phyloP scores from a whole-genome alignment of 2,113 vertebrate genomes.

The Lepisosteus osseus region DNA sequence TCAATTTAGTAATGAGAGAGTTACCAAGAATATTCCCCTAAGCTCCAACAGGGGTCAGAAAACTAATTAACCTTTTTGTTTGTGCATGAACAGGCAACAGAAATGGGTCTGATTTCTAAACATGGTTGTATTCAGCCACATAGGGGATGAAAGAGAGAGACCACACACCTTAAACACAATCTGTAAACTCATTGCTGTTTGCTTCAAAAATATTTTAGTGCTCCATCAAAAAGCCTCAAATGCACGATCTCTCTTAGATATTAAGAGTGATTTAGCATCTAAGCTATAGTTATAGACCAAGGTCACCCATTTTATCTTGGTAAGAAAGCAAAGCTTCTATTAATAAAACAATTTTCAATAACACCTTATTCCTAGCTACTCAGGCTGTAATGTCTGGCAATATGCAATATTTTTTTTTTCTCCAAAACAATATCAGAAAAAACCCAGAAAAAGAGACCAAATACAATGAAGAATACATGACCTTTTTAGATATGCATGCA shows the following conservation, averaged over 20 bases:
- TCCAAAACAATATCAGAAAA: no score
- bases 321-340: background rate
- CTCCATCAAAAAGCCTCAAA: background rate
- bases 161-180: background rate
- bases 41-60: slow-evolving; percentile 60
- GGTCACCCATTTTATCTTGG: background rate
- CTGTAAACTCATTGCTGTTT: background rate
- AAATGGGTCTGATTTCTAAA: background rate
- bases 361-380: background rate
- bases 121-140: background rate
- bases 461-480: no score
- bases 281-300: background rate
- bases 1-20: slow-evolving; percentile 45
- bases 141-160: background rate
- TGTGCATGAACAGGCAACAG: slow-evolving; percentile 48
- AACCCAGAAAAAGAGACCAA: no score
- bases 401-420: no score
- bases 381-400: no score
- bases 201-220: background rate
- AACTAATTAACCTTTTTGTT: slow-evolving; percentile 70
- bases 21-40: slow-evolving; percentile 46
- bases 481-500: no score
- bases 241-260: background rate
- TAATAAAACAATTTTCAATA: background rate
- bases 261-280: background rate